Base-by-base conservation (phyloP, 2,113 vertebrate species). In the Cathartes aura region DNA sequence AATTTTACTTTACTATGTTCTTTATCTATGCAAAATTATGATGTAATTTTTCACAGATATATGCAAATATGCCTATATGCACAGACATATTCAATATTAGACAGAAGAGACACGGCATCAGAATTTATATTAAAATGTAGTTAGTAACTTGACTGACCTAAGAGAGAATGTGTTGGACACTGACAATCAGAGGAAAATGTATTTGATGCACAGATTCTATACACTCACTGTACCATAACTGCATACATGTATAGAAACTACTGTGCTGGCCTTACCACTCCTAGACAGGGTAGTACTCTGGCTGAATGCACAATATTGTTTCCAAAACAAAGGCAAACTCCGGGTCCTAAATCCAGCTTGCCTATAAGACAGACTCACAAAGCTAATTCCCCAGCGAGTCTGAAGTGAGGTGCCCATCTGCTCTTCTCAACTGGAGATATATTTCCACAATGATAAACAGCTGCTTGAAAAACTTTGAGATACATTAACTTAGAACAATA, bases 321-420 rank as follows among this genome's bases (percentile, higher is more conserved):
- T 87, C 59, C 70, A 72, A 94, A 94, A 67, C 18, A 62, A 79
- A 72, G 55, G 26, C 14, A 60, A 82, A 82, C 27, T 75, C 47
- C 34, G 70, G 30, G 47, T 64, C 64, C 68, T 85, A 82, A 92
- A 96, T 88, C 34, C 60, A 75, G 30, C 17, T 80, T 62, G 38
- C 48, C 82, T 47, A 2, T 29, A 89, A 71, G 34, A 75, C 23
- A 86, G 29, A 42, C 24, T 74, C 47, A 91, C 40, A 82, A 82
- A 91, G 17, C 27, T 60, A 93, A 92, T 56, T 91, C 68, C 73
- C 56, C 15, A 72, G 30, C 4, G 21, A 89, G 32, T 58, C 27
- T 91, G 43, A 91, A 92, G 60, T 30, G 88, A 94, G 83, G 40
- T 82, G 36, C 64, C 92, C 94, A 93, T 84, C 94, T 97, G 97